A percentile compares a stretch with the other conserved stretches of the same genome.
phyloP scores from a whole-genome alignment of 2,797 vertebrate species.

The Pseudomugil tenellus region DNA sequence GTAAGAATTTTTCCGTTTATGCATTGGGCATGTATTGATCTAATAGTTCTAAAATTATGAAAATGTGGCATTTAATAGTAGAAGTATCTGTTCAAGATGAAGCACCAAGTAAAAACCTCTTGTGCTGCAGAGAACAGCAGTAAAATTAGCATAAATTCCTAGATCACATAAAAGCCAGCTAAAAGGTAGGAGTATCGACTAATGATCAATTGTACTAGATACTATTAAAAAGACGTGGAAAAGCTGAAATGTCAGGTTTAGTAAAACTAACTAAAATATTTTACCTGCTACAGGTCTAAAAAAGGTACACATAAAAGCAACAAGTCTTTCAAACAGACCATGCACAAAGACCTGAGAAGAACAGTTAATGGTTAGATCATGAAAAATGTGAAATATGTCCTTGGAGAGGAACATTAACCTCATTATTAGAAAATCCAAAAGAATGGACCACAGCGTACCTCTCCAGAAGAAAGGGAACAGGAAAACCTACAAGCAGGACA shows the following conservation, averaged over 20 bases:
- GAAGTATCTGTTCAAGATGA: conserved; percentile 24
- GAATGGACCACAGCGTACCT: neutral
- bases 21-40: conserved; percentile 15
- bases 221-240: neutral
- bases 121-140: conserved; percentile 21
- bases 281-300: neutral
- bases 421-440: neutral
- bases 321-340: neutral
- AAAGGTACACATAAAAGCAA: neutral
- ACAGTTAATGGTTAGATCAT: neutral
- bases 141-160: conserved; percentile 34
- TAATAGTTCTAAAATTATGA: conserved; percentile 19
- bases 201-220: neutral
- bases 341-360: neutral
- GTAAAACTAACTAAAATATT: neutral
- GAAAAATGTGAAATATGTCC: neutral
- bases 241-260: neutral
- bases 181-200: conserved; percentile 8
- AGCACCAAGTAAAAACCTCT: conserved; percentile 19
- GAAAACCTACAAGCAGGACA: neutral
- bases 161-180: conserved; percentile 17
- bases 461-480: neutral
- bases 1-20: conserved; percentile 16
- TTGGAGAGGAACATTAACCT: too few relatives aligned
- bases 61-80: conserved; percentile 35